A percentile compares a stretch with the other conserved stretches of the same genome.
These are phyloP conservation scores for Mimumesa dahlbomi DNA, from an alignment of 2,888 invertebrate species.

Conservation along the genomic window DNA sequence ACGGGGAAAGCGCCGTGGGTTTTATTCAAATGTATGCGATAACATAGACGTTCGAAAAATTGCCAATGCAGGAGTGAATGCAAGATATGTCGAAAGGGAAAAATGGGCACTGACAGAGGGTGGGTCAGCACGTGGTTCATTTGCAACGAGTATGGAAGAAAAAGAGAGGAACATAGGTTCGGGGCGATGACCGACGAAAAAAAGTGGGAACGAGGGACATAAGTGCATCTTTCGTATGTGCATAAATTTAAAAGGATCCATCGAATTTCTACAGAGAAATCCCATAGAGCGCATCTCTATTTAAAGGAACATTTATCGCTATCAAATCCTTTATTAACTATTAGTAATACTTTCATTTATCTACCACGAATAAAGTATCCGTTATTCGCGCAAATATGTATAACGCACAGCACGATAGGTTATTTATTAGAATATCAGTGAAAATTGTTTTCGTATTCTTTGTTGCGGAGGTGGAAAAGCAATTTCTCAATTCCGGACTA, in stretches of 20 bases:
- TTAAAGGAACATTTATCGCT: background rate
- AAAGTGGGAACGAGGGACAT: constrained; percentile 27
- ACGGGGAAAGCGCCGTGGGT: too few relatives aligned
- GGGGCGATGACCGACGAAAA: constrained; percentile 47
- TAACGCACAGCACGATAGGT: too few relatives aligned
- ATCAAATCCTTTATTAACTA: too few relatives aligned
- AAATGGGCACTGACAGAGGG: constrained; percentile 28
- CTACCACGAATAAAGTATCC: too few relatives aligned
- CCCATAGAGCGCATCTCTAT: constrained; percentile 1
- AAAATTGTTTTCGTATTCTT: constrained; percentile 3
- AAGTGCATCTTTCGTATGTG: constrained; percentile 38
- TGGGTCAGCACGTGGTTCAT: constrained; percentile 36
- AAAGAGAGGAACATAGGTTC: constrained; percentile 34
- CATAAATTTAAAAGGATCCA: constrained; percentile 31
- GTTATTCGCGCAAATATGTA: too few relatives aligned
- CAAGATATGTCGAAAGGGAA: constrained; percentile 38
- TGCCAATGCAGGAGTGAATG: constrained; percentile 26
- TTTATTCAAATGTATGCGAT: too few relatives aligned
- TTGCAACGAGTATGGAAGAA: constrained; percentile 46
- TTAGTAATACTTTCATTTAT: background rate
- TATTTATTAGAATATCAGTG: too few relatives aligned
- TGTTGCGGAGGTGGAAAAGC: background rate
- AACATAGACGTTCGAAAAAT: background rate
- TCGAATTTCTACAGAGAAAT: constrained; percentile 1
- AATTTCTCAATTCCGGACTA: constrained; percentile 4